Evolutionary conservation across 2,888 invertebrate species (phyloP).

Genomic region (Augiades crinisus): DNA sequence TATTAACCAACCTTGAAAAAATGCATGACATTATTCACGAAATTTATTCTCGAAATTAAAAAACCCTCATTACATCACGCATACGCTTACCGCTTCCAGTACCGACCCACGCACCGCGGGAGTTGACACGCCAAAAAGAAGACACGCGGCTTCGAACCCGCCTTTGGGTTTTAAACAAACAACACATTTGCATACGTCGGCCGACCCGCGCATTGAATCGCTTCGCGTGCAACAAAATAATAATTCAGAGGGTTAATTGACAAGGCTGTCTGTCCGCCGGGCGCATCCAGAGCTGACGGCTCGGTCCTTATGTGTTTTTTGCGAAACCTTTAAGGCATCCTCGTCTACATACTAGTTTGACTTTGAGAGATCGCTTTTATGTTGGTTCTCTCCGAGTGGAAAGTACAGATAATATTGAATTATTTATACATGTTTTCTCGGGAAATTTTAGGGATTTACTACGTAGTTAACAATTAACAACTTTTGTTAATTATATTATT

Average conservation of each 20-base stretch:
- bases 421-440: too few species aligned
- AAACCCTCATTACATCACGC: too few species aligned
- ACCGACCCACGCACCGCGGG: constrained; percentile 19
- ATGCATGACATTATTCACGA: too few species aligned
- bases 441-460: too few species aligned
- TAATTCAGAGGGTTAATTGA: constrained; percentile 56
- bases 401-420: too few species aligned
- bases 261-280: constrained; percentile 43
- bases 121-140: constrained; percentile 12
- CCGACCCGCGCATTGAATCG: constrained; percentile 40
- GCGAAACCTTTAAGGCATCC: background rate
- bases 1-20: too few species aligned
- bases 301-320: background rate
- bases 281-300: constrained; percentile 6
- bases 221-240: constrained; percentile 46
- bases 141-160: background rate
- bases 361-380: too few species aligned
- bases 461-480: too few species aligned
- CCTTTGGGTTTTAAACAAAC: constrained; percentile 14
- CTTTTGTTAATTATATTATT: too few species aligned
- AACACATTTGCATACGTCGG: constrained; percentile 27
- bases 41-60: too few species aligned
- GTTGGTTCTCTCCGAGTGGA: too few species aligned
- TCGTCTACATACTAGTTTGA: background rate
- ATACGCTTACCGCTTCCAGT: constrained; percentile 5